Percentiles rank a stretch among this genome's conserved stretches.
These are phyloP conservation scores for Stenopsyche tienmushanensis DNA, from an alignment of 1,140 invertebrate species.

Conservation along the genomic window DNA sequence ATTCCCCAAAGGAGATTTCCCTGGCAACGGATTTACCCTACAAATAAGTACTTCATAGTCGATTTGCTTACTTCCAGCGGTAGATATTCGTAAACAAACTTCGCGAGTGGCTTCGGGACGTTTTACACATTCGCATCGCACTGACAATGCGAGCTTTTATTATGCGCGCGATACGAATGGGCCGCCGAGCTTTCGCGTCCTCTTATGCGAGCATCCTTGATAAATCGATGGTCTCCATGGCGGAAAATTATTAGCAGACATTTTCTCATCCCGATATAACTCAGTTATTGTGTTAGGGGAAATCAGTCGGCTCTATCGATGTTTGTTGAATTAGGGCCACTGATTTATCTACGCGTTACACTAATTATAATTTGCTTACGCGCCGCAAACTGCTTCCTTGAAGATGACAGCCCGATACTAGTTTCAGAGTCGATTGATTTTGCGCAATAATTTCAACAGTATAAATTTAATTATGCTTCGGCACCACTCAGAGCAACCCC, in stretches of 20 bases:
- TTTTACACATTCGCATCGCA: not conserved
- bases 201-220: slow-evolving; percentile 25
- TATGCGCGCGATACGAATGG: slow-evolving; percentile 14
- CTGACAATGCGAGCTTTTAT: not conserved
- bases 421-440: not conserved
- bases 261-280: slow-evolving; percentile 28
- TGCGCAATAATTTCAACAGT: not conserved
- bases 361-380: not conserved
- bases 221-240: slow-evolving; percentile 36
- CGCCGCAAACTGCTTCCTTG: not conserved
- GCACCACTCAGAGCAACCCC: not conserved
- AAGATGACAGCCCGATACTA: not conserved
- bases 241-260: slow-evolving; percentile 39
- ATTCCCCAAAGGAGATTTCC: slow-evolving; percentile 14
- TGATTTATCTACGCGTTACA: not conserved
- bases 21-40: slow-evolving; percentile 26
- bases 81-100: slow-evolving; percentile 17
- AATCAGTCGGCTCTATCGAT: slow-evolving; percentile 12
- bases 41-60: slow-evolving; percentile 30
- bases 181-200: not conserved
- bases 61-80: slow-evolving; percentile 25
- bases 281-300: slow-evolving; percentile 1
- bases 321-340: not conserved
- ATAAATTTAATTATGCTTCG: not conserved
- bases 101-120: not conserved